phyloP scores from a whole-genome alignment of 2,113 vertebrate genomes.

The Varanus salvator region DNA sequence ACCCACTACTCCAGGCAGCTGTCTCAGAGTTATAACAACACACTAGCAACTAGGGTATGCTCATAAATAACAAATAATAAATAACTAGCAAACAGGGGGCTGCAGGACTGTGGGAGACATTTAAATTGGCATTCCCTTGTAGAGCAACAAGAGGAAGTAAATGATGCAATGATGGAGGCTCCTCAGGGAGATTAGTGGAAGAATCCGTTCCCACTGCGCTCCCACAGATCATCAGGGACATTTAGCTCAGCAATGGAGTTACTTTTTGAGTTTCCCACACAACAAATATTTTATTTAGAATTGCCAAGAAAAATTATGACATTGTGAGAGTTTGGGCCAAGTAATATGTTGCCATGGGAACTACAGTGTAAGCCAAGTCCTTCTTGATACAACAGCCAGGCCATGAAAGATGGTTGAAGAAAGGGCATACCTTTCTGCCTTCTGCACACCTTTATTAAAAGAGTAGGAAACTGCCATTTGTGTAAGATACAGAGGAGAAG shows the following conservation, averaged over 20 bases:
- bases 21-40: not conserved
- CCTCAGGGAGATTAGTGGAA: not conserved
- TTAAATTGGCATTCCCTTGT: not conserved
- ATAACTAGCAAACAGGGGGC: not conserved
- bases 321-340: not conserved
- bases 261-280: not conserved
- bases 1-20: not conserved
- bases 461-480: not conserved
- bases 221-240: not conserved
- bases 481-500: not conserved
- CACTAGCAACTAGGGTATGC: not conserved
- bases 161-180: not conserved
- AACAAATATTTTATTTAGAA: not conserved
- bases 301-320: not conserved
- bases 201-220: not conserved
- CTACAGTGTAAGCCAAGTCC: not conserved
- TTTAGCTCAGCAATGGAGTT: not conserved
- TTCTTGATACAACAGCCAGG: not conserved
- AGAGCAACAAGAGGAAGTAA: not conserved
- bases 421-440: too few species aligned
- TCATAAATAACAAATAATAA: too few species aligned
- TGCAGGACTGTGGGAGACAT: too few species aligned
- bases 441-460: not conserved
- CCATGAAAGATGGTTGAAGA: not conserved
- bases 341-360: conserved; percentile 7